Base-by-base conservation (phyloP, 53 echinoderm and acorn worm genomes). In the Actinopyga echinites region DNA sequence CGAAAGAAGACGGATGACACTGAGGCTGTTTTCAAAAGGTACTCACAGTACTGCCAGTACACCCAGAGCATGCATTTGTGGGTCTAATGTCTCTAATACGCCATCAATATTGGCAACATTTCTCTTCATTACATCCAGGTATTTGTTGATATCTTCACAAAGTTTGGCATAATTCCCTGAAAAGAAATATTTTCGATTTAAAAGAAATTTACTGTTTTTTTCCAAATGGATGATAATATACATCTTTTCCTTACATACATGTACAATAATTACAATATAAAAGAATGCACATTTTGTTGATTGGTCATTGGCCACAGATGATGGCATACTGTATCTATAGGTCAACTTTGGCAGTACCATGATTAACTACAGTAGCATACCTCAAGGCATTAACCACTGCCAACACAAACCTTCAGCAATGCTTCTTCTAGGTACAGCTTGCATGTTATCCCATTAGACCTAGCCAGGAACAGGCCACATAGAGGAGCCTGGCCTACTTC, bases 31-130 rank as follows among this genome's bases (percentile, higher is more conserved):
- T 44, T 15, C 13, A 4, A 44, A 20, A 71, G 4, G 40, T 23
- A 91, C 96, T 93, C 86, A 95, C 96, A 95, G 85, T n/a, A 95
- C 87, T 13, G 93, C 96, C 4, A 95, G 75, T 45, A 95, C 93
- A 49, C 96, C 96, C 17, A 95, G 86, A 10, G 96, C 93, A 62
- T 95, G 96, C 17, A 91, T 82, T 62, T 95, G 96, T 7, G 96
- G 96, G 60, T 95, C 96, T 19, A 95, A 75, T 19, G 96, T 95
- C 26, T 90, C 96, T 4, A 95, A 75, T 32, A 95, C 83, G 44
- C 82, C 89, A 69, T 95, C 92, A 23, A 95, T 79, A 61, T 85
- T 87, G 17, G 89, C 64, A 24, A 87, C 93, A 87, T 95, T 93
- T 82, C 93, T 93, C 85, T 86, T 91, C 74, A 95, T 58, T 8